Conservation (phyloP, 2,797 vertebrate species). For the Benthosema pterotum region DNA sequence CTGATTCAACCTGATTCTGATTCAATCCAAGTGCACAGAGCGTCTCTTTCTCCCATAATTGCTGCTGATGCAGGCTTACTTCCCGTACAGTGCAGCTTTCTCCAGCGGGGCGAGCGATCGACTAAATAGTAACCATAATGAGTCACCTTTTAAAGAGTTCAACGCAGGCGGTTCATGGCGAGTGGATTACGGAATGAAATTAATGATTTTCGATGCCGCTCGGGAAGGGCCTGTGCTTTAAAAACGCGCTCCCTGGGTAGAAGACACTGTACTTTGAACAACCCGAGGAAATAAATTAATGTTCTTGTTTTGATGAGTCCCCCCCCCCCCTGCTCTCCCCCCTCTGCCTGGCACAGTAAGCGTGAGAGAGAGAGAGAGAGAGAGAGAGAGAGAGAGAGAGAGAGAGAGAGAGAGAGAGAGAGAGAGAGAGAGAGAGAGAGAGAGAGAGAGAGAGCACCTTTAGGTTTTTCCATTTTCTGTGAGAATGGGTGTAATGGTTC, state of each 20-base stretch:
- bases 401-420: background rate
- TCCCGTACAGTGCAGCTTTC: too few species aligned
- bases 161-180: slow-evolving; percentile 22
- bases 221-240: slow-evolving; percentile 8
- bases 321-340: background rate
- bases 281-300: slow-evolving; percentile 29
- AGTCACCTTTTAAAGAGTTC: slow-evolving; percentile 9
- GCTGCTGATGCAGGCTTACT: too few species aligned
- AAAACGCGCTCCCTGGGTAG: slow-evolving; percentile 18
- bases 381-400: background rate
- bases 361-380: background rate
- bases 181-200: slow-evolving; percentile 19
- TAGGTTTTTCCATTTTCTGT: background rate
- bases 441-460: background rate
- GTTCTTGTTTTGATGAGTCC: slow-evolving; percentile 39
- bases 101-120: background rate
- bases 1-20: too few species aligned
- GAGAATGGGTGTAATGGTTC: background rate
- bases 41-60: too few species aligned
- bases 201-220: slow-evolving; percentile 30
- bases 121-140: slow-evolving; percentile 8
- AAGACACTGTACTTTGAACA: slow-evolving; percentile 22
- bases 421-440: background rate
- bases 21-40: too few species aligned
- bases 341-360: slow-evolving; percentile 1